phyloP scores from a whole-genome alignment of 2,797 vertebrate species.

The Cygnus olor region DNA sequence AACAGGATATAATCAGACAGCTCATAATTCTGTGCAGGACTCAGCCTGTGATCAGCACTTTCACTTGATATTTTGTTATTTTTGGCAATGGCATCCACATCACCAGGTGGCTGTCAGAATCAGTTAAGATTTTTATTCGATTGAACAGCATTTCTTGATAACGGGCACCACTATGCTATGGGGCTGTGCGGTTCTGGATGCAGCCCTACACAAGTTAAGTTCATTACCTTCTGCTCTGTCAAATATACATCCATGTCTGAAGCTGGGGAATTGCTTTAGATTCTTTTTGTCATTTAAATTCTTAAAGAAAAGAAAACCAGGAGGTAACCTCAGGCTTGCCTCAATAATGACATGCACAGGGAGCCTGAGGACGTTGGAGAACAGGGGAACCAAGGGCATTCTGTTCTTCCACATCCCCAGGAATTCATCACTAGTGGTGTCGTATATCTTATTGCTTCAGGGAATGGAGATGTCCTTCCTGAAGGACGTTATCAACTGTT shows the following conservation, averaged over 20 bases:
- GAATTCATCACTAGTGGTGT: conserved; percentile 68
- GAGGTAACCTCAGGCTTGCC: background rate
- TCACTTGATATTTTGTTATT: background rate
- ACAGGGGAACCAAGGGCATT: conserved; percentile 52
- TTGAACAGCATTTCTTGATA: background rate
- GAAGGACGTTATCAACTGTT: conserved; percentile 56
- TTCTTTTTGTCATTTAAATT: background rate
- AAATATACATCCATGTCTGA: background rate
- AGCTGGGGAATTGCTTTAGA: background rate
- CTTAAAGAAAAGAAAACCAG: background rate
- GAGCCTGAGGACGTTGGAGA: conserved; percentile 8
- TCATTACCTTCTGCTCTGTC: conserved; percentile 3
- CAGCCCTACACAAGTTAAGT: background rate
- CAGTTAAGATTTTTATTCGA: conserved; percentile 28
- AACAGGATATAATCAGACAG: background rate
- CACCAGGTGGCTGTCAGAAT: conserved; percentile 28
- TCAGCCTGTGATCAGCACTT: background rate
- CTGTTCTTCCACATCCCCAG: conserved; percentile 28
- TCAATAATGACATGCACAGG: conserved; percentile 19
- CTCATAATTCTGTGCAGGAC: background rate
- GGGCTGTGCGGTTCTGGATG: background rate
- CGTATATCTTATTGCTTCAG: conserved; percentile 47
- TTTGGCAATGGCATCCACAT: conserved; percentile 8
- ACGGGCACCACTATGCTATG: background rate
- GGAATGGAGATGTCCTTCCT: conserved; percentile 40